A percentile compares a stretch with the other conserved stretches of the same genome.
These are phyloP conservation scores for Alloplasta piceator DNA, from an alignment of 2,888 invertebrate genomes.

Conservation along the genomic window DNA sequence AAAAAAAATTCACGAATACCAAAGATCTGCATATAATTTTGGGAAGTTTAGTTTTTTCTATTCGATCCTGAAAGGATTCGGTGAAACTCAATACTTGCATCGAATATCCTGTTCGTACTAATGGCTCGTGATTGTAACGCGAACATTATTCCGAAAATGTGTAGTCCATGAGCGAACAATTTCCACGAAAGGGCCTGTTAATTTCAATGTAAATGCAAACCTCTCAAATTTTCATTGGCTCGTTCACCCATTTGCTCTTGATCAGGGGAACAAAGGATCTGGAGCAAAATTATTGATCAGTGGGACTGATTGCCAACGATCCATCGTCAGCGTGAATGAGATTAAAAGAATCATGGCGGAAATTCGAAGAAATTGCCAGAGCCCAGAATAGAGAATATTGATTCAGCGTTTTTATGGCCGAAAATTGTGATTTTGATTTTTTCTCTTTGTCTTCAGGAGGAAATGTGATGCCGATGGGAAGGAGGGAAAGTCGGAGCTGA, in stretches of 20 bases:
- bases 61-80: too few relatives aligned
- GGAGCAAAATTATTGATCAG: constrained; percentile 18
- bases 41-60: too few relatives aligned
- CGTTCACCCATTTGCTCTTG: neutral
- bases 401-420: too few relatives aligned
- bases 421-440: constrained; percentile 24
- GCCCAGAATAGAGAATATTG: too few relatives aligned
- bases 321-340: constrained; percentile 26
- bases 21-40: too few relatives aligned
- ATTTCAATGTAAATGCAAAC: neutral
- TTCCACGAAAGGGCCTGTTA: neutral
- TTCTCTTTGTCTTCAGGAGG: constrained; percentile 78
- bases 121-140: too few relatives aligned
- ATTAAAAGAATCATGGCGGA: neutral
- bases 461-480: constrained; percentile 83
- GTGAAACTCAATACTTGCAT: too few relatives aligned
- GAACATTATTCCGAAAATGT: too few relatives aligned
- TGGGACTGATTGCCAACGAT: constrained; percentile 13
- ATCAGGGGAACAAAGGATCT: constrained; percentile 20
- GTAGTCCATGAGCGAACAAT: neutral
- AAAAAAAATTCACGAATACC: too few relatives aligned
- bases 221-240: neutral
- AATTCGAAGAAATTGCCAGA: too few relatives aligned
- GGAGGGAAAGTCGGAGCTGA: constrained; percentile 81
- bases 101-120: neutral